A percentile compares a stretch with the other conserved stretches of the same genome.
Conservation (phyloP, 2,797 vertebrate species). For the Sebastes alutus region DNA sequence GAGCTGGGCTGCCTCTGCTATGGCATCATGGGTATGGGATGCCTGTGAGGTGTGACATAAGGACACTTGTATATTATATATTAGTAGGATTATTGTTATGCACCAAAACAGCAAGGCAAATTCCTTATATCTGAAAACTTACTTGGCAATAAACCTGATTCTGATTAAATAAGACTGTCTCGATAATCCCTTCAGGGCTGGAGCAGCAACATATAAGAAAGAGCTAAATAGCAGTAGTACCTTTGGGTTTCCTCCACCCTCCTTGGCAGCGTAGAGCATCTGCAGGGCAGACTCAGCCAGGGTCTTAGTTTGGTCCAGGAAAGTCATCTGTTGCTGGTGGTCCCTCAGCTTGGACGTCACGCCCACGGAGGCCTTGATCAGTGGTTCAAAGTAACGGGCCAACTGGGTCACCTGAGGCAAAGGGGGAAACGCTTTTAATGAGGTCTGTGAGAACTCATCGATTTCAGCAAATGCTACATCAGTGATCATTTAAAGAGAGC, state of each 20-base stretch:
- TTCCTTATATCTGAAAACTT: neutral
- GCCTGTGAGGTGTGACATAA: slow-evolving; percentile 80
- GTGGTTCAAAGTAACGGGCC: slow-evolving; percentile 95
- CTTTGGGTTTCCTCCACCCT: slow-evolving; percentile 98
- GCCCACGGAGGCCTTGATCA: slow-evolving; percentile 92
- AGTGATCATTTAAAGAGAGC: neutral
- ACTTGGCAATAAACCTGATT: neutral
- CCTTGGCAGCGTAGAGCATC: slow-evolving; percentile 98
- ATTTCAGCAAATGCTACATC: neutral
- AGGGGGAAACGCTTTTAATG: neutral
- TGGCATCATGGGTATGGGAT: slow-evolving; percentile 94
- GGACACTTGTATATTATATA: neutral
- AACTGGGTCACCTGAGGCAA: slow-evolving; percentile 90
- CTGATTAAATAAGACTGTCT: neutral
- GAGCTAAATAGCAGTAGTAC: slow-evolving; percentile 60
- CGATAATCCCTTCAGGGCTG: neutral
- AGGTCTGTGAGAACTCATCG: neutral
- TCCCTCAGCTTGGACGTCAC: slow-evolving; percentile 92
- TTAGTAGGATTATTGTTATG: neutral
- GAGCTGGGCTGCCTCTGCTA: slow-evolving; percentile 93
- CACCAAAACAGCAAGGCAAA: neutral
- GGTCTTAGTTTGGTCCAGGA: slow-evolving; percentile 98
- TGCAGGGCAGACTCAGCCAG: slow-evolving; percentile 96
- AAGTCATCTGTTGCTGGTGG: slow-evolving; percentile 98
- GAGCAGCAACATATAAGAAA: neutral